These are phyloP conservation scores for Polyodon spathula DNA, from an alignment of 2,113 vertebrate species.

Conservation along the genomic window DNA sequence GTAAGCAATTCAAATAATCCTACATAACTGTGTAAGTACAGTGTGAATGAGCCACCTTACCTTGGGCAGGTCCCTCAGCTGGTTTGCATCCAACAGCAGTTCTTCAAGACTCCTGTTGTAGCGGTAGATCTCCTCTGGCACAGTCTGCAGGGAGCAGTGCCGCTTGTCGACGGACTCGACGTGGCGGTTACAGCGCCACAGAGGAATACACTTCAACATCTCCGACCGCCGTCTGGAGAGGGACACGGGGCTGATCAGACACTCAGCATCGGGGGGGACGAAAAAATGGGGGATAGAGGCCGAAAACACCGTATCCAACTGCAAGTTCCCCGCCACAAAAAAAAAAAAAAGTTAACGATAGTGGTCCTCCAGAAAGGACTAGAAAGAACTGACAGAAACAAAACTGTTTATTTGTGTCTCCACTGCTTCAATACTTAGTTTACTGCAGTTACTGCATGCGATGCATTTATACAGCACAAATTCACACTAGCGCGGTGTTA, in stretches of 20 bases:
- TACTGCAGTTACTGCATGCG: too few species aligned
- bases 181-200: conserved; percentile 95
- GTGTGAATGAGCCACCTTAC: conserved; percentile 39
- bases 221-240: conserved; percentile 37
- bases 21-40: too few species aligned
- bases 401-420: too few species aligned
- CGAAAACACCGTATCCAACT: conserved; percentile 11
- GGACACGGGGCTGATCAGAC: conserved; percentile 42
- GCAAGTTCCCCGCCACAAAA: too few species aligned
- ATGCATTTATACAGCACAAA: too few species aligned
- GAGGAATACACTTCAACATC: conserved; percentile 92
- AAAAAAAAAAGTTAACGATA: too few species aligned
- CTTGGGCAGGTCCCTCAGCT: conserved; percentile 88
- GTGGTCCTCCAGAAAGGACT: too few species aligned
- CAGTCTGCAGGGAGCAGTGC: conserved; percentile 78
- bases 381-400: too few species aligned
- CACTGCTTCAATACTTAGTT: too few species aligned
- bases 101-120: conserved; percentile 88
- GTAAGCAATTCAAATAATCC: too few species aligned
- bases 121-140: conserved; percentile 87
- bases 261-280: conserved; percentile 49
- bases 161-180: conserved; percentile 88
- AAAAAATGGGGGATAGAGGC: conserved; percentile 24
- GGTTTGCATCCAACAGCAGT: conserved; percentile 85
- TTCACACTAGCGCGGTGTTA: too few species aligned